Base-by-base conservation (phyloP, 2,888 invertebrate genomes). In the Oasisia sp. region DNA sequence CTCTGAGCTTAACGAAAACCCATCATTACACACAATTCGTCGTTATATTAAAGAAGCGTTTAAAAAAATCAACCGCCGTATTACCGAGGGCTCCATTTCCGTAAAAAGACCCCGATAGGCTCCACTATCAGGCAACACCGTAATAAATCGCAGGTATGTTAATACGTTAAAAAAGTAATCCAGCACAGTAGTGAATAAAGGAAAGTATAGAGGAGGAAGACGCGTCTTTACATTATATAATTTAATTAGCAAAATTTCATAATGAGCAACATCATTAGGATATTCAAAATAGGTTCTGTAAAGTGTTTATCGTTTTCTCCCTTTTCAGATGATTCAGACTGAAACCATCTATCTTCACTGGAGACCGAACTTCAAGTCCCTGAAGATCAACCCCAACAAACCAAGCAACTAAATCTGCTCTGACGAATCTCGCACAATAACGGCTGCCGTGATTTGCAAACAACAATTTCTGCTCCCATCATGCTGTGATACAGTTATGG, bases 331-430 rank as follows among this genome's bases (percentile, higher is more conserved):
- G 74, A 74, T 74, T 74, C 19, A 74, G 27, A 74, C 74, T n/a
- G 74, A 74, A 74, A 74, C 74, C 27, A n/a, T 74, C n/a, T 74
- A 74, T 74, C 74, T 74, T 19, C 74, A 74, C 74, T 74, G 74
- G 74, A 27, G 74, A n/a, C 74, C 74, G 74, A 7, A 74, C n/a
- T 74, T 74, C 27, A 74, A 74, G 74, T 74, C 74, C 19, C n/a
- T 74, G 74, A 74, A n/a, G 5, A 74, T 74, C 74, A 74, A 74
- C n/a, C 74, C 74, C 74, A 74, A 19, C 74, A 74, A 74, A 27
- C 74, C 74, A n/a, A 74, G 74, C n/a, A 74, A 74, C 74, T 74
- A 74, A 74, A 27, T n/a, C 27, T 27, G 74, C 74, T 74, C 74
- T n/a, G 74, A 74, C 74, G n/a, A 74, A 74, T 74, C 74, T 74